These are phyloP conservation scores for Myripristis jacobus DNA, from an alignment of 2,797 vertebrate species.

Conservation along the genomic window DNA sequence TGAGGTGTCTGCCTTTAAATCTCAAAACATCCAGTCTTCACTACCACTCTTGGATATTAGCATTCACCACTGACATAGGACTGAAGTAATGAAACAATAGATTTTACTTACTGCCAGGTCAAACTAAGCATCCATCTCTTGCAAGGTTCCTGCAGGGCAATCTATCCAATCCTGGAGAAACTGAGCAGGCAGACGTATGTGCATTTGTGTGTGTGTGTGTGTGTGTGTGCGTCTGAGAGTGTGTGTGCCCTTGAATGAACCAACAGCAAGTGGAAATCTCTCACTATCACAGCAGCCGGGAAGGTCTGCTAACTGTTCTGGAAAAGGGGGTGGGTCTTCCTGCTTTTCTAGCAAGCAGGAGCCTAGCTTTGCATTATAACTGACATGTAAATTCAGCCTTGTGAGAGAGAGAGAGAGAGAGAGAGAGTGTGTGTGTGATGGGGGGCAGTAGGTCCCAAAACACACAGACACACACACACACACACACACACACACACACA, in stretches of 20 bases:
- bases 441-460: no score
- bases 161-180: conserved; percentile 60
- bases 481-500: no score
- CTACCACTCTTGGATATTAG: conserved; percentile 67
- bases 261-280: conserved; percentile 70
- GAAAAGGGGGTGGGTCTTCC: conserved; percentile 77
- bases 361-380: conserved; percentile 84
- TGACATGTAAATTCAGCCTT: conserved; percentile 81
- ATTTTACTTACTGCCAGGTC: conserved; percentile 78
- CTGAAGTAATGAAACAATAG: conserved; percentile 71
- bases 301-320: conserved; percentile 71
- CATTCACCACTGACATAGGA: conserved; percentile 54
- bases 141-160: conserved; percentile 62
- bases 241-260: conserved; percentile 69
- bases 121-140: conserved; percentile 73
- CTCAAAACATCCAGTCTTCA: conserved; percentile 44
- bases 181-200: conserved; percentile 31
- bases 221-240: conserved; percentile 26
- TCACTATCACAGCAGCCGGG: conserved; percentile 64
- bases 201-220: no score
- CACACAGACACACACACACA: no score
- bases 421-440: conserved; percentile 41
- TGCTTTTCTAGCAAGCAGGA: conserved; percentile 56
- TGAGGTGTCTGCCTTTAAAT: conserved; percentile 49
- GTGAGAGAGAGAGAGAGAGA: conserved; percentile 40